These are phyloP conservation scores for Eristalis arbustorum DNA, from an alignment of 2,888 invertebrate genomes.

Conservation along the genomic window DNA sequence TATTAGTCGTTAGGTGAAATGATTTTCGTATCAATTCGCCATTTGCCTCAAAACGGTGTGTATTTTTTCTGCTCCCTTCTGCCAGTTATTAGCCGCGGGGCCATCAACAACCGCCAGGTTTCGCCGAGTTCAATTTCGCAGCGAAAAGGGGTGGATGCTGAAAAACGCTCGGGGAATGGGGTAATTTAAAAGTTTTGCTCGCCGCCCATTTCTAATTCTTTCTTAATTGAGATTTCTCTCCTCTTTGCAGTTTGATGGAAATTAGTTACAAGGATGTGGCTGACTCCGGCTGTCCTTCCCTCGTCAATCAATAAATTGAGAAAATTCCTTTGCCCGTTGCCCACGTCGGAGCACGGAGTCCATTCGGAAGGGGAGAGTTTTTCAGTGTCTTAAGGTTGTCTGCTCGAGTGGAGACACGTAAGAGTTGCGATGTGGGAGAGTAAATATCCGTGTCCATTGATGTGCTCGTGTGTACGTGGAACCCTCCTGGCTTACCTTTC, in stretches of 20 bases:
- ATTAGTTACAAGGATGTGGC: slow-evolving; percentile 25
- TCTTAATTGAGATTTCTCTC: slow-evolving; percentile 57
- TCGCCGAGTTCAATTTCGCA: slow-evolving; percentile 45
- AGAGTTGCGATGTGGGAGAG: slow-evolving; percentile 63
- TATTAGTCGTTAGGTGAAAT: slow-evolving; percentile 71
- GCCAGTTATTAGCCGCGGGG: slow-evolving; percentile 22
- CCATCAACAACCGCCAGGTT: slow-evolving; percentile 55
- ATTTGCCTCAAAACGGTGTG: slow-evolving; percentile 37
- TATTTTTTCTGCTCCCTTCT: slow-evolving; percentile 1
- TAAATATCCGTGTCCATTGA: slow-evolving; percentile 64
- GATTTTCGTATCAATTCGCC: slow-evolving; percentile 70
- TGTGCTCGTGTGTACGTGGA: slow-evolving; percentile 39
- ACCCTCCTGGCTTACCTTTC: slow-evolving; percentile 52
- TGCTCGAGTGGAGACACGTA: slow-evolving; percentile 57
- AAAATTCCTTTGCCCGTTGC: background rate
- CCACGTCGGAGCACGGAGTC: slow-evolving; percentile 13
- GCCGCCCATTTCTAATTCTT: slow-evolving; percentile 67
- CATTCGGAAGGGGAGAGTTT: slow-evolving; percentile 14
- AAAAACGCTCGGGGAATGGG: slow-evolving; percentile 17
- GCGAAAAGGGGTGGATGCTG: slow-evolving; percentile 33
- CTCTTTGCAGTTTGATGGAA: slow-evolving; percentile 54
- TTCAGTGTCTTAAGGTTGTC: slow-evolving; percentile 36
- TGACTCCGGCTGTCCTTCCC: background rate
- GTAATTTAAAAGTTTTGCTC: slow-evolving; percentile 61
- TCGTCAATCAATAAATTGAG: background rate